Base-by-base conservation (phyloP, 2,888 invertebrate species). In the Flabesymbios commensalis region DNA sequence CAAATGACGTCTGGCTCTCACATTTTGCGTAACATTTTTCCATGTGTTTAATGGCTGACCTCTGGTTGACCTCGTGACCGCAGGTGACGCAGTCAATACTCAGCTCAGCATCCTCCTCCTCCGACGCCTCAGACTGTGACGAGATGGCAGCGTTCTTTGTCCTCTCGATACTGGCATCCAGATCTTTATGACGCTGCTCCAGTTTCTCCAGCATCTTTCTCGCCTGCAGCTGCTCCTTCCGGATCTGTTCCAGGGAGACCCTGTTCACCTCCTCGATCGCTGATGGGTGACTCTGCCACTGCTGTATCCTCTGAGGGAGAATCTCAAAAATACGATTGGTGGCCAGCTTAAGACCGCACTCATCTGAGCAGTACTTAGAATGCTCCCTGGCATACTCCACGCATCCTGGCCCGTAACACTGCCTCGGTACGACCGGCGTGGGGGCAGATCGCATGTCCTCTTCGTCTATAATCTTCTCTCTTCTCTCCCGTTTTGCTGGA, bases 71-170 rank as follows among this genome's bases (percentile, higher is more conserved):
- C 85, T 97, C 96, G 80, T 93, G 93, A 0, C 97, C 97, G 83
- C 98, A 98, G 0, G 96, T 96, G 33, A 97, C 93, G 82, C 98
- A 98, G 81, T 94, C 94, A 87, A 94, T 92, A 63, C 90, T 88
- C 73, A 90, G 89, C n/a, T 90, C 90, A 63, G 87, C 87, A 43
- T 88, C 88, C 36, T 88, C 85, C 19, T 88, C 84, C 17, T 74
- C 79, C 45, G 29, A n/a, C 7, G 74, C 75, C 59, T 76, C 78
- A 43, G 71, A 71, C 19, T 78, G 77, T 17, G 69, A 70, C 10
- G 72, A 70, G 43, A 74, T 63, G 4, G 67, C 65, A 5, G 90
- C 88, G 65, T 88, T 88, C 72, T 88, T 90, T 0, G 92, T 93
- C 29, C 90, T 84, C 36, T 92, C 91, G 5, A 94, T 87, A 14